These are phyloP conservation scores for Thera obeliscata DNA, from an alignment of 2,888 invertebrate genomes.

Conservation along the genomic window DNA sequence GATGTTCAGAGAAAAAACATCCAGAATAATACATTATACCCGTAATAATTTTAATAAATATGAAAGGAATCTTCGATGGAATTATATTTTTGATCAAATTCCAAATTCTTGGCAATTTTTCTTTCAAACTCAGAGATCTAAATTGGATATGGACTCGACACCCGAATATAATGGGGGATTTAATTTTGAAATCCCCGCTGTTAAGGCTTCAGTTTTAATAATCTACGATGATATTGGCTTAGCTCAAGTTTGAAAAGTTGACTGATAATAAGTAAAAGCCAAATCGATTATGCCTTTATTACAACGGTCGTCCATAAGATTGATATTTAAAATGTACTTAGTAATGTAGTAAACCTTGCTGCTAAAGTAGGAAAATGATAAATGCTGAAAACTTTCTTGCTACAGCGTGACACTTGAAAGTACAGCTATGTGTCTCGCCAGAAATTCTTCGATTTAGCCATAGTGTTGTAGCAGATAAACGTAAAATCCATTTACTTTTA, in stretches of 20 bases:
- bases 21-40: no score
- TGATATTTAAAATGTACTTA: no score
- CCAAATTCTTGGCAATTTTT: constrained; percentile 32
- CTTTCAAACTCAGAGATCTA: constrained; percentile 40
- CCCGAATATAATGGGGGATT: constrained; percentile 42
- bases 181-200: constrained; percentile 38
- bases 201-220: constrained; percentile 30
- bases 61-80: constrained; percentile 20
- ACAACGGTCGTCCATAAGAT: no score
- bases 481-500: background rate
- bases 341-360: background rate
- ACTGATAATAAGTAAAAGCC: background rate
- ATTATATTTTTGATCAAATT: constrained; percentile 2
- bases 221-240: constrained; percentile 31
- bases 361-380: constrained; percentile 14
- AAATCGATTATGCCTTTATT: no score
- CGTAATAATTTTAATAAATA: constrained; percentile 20
- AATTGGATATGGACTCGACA: constrained; percentile 47
- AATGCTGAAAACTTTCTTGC: constrained; percentile 24
- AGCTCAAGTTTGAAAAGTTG: constrained; percentile 23
- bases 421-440: constrained; percentile 32
- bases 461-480: constrained; percentile 8
- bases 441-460: constrained; percentile 32
- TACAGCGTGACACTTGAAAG: constrained; percentile 32
- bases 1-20: no score